Evolutionary conservation across 2,888 invertebrate species (phyloP).

Genomic region (Nineta flava): DNA sequence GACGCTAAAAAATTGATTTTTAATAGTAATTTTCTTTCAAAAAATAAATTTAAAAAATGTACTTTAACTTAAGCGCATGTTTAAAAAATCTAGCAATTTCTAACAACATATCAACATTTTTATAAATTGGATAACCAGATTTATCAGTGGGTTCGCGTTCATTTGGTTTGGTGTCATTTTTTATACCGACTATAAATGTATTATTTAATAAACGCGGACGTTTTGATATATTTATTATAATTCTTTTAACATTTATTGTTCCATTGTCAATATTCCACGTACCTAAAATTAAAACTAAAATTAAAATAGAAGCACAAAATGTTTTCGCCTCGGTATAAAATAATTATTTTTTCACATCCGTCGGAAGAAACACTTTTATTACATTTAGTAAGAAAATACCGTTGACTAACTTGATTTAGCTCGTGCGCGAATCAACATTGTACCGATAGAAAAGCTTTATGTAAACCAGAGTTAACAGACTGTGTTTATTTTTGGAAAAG

Average conservation of each 20-base stretch:
- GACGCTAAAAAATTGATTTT: neutral
- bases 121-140: neutral
- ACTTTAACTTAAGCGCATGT: neutral
- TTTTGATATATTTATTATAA: neutral
- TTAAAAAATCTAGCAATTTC: neutral
- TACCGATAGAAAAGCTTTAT: too few relatives aligned
- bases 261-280: neutral
- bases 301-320: too few relatives aligned
- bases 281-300: neutral
- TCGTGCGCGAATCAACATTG: too few relatives aligned
- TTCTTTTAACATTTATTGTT: neutral
- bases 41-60: neutral
- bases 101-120: neutral
- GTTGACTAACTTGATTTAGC: too few relatives aligned
- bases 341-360: too few relatives aligned
- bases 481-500: too few relatives aligned
- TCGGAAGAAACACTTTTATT: too few relatives aligned
- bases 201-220: neutral
- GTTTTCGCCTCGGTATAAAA: too few relatives aligned
- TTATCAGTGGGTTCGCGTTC: neutral
- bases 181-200: constrained; percentile 1
- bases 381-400: too few relatives aligned
- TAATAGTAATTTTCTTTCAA: neutral
- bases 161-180: neutral
- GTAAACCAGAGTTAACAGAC: too few relatives aligned